These are phyloP conservation scores for Acipenser transmontanus DNA, from an alignment of 2,797 vertebrate genomes.

Conservation along the genomic window DNA sequence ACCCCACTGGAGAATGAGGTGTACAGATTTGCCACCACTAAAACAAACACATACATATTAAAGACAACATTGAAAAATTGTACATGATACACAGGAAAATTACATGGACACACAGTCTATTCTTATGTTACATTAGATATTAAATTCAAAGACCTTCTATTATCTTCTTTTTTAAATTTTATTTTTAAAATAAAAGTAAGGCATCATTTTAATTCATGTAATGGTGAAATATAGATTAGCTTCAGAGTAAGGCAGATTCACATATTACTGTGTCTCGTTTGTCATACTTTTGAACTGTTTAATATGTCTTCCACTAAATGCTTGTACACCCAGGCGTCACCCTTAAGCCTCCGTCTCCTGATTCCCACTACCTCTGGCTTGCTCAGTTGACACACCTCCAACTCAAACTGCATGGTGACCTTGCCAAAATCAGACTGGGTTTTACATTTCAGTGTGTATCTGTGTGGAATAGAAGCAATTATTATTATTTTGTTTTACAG, in stretches of 20 bases:
- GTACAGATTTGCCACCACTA: neutral
- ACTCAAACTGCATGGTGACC: conserved; percentile 83
- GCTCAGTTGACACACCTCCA: conserved; percentile 84
- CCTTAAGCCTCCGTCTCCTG: conserved; percentile 80
- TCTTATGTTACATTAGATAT: too few species aligned
- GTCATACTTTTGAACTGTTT: conserved; percentile 68
- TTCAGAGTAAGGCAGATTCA: conserved; percentile 5
- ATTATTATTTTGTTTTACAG: too few species aligned
- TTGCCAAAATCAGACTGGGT: conserved; percentile 82
- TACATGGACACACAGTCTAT: neutral
- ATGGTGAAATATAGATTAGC: too few species aligned
- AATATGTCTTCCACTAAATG: conserved; percentile 86
- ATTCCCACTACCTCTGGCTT: conserved; percentile 75
- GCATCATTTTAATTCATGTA: too few species aligned
- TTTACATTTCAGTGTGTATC: conserved; percentile 83
- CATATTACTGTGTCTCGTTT: neutral
- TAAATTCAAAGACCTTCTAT: too few species aligned
- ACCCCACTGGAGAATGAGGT: too few species aligned
- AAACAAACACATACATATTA: neutral
- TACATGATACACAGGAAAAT: neutral
- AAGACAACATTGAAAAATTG: neutral
- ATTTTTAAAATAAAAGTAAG: too few species aligned
- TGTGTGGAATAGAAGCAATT: conserved; percentile 30
- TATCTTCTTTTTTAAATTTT: too few species aligned
- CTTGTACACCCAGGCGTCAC: conserved; percentile 94